A percentile compares a stretch with the other conserved stretches of the same genome.
Conservation (phyloP, 2,113 vertebrate species). For the Oxyura jamaicensis region DNA sequence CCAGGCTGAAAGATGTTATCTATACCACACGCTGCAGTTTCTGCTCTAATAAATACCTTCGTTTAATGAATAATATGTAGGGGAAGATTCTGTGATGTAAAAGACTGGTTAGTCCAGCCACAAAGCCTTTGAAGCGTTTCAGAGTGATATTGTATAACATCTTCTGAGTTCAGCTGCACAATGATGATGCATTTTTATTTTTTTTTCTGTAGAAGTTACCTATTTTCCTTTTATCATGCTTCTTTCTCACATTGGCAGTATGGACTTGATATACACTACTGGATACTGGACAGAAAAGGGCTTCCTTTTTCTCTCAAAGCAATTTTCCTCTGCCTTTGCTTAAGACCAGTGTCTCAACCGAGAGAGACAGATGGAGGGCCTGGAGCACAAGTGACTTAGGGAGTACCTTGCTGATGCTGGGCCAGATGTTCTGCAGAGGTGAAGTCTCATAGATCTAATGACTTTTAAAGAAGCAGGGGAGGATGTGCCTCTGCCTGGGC, state of each 20-base stretch:
- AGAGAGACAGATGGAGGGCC: not conserved
- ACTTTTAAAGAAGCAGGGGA: not conserved
- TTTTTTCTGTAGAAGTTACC: not conserved
- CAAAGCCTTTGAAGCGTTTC: not conserved
- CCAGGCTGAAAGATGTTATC: constrained; percentile 3
- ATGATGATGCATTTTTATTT: not conserved
- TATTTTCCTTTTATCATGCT: not conserved
- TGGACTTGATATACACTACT: not conserved
- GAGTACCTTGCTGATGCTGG: not conserved
- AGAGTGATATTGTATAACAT: not conserved
- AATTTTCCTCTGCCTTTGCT: not conserved
- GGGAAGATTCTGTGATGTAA: not conserved
- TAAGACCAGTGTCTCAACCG: not conserved
- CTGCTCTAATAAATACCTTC: constrained; percentile 24
- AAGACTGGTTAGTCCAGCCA: constrained; percentile 29
- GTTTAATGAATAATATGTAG: not conserved
- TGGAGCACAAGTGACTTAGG: not conserved
- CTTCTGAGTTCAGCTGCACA: not conserved
- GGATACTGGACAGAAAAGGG: not conserved
- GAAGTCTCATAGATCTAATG: not conserved
- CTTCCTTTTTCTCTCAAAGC: not conserved
- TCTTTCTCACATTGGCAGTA: not conserved
- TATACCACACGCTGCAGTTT: not conserved
- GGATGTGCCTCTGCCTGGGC: not conserved
- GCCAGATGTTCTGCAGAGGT: not conserved